Conservation (phyloP, 2,888 invertebrate genomes). For the Ichneumoninae sp. region DNA sequence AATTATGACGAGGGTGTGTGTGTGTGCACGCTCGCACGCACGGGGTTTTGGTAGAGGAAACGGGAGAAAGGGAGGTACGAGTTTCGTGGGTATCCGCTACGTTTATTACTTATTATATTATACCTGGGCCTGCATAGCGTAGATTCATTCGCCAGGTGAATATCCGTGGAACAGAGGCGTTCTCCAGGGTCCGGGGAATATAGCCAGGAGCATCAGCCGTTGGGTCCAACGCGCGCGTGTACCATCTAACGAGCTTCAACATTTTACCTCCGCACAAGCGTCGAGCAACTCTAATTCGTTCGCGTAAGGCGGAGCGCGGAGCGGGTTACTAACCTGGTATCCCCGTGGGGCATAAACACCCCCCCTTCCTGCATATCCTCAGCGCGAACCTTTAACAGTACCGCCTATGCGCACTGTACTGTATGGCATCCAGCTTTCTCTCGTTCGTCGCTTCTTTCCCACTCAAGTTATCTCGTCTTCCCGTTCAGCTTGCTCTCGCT, state of each 20-base stretch:
- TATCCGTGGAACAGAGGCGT: constrained; percentile 16
- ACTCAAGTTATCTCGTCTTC: constrained; percentile 31
- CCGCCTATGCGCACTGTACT: constrained; percentile 28
- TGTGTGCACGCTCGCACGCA: not conserved
- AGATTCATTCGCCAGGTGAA: constrained; percentile 32
- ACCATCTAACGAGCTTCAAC: constrained; percentile 70
- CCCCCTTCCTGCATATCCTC: constrained; percentile 66
- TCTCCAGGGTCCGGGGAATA: constrained; percentile 17
- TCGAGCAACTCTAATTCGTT: constrained; percentile 72
- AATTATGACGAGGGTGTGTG: constrained; percentile 40
- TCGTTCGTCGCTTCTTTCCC: constrained; percentile 39
- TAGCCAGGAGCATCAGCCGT: constrained; percentile 16
- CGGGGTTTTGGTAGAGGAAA: constrained; percentile 5
- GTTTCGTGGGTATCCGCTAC: constrained; percentile 26
- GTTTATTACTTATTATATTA: constrained; percentile 37
- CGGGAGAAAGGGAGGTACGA: not conserved
- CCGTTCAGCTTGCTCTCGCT: constrained; percentile 27
- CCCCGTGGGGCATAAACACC: constrained; percentile 78
- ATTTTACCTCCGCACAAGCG: constrained; percentile 63
- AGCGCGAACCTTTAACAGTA: constrained; percentile 47
- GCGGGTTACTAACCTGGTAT: constrained; percentile 71
- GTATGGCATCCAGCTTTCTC: constrained; percentile 9
- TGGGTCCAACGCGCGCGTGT: constrained; percentile 47
- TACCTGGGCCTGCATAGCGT: constrained; percentile 19
- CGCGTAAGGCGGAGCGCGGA: constrained; percentile 70